phyloP scores from a whole-genome alignment of 2,888 invertebrate genomes.

The Dicranocentrus wangi region DNA sequence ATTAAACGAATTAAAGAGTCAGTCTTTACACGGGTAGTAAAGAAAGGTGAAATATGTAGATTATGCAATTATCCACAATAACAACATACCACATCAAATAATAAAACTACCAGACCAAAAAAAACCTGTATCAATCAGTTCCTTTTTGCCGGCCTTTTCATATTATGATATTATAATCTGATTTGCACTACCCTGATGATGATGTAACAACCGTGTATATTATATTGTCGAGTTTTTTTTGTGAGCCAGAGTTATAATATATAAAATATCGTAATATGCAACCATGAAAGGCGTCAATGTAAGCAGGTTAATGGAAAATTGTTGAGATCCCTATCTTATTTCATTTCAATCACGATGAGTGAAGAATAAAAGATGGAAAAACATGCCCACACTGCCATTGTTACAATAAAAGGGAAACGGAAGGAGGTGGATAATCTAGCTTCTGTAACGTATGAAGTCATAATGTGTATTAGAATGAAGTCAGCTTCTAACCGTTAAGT shows the following conservation, averaged over 20 bases:
- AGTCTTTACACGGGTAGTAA: slow-evolving; percentile 25
- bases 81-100: background rate
- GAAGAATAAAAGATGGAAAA: slow-evolving; percentile 22
- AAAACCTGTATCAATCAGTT: slow-evolving; percentile 53
- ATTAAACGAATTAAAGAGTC: slow-evolving; percentile 42
- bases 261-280: slow-evolving; percentile 22
- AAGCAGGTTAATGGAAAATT: slow-evolving; percentile 56
- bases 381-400: slow-evolving; percentile 4
- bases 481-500: slow-evolving; percentile 39
- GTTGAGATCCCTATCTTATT: slow-evolving; percentile 50
- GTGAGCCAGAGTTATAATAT: slow-evolving; percentile 12
- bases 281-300: slow-evolving; percentile 34
- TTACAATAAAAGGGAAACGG: slow-evolving; percentile 46
- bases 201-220: slow-evolving; percentile 50
- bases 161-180: slow-evolving; percentile 33
- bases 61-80: slow-evolving; percentile 44
- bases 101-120: background rate
- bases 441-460: no score
- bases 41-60: slow-evolving; percentile 56
- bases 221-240: slow-evolving; percentile 11
- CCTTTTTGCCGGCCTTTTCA: slow-evolving; percentile 10
- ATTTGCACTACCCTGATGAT: slow-evolving; percentile 50
- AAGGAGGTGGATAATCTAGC: slow-evolving; percentile 32
- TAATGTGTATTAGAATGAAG: background rate
- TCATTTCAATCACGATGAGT: slow-evolving; percentile 55